Evolutionary conservation across 2,888 invertebrate genomes (phyloP).

Genomic region (Acanthopleura granulata): DNA sequence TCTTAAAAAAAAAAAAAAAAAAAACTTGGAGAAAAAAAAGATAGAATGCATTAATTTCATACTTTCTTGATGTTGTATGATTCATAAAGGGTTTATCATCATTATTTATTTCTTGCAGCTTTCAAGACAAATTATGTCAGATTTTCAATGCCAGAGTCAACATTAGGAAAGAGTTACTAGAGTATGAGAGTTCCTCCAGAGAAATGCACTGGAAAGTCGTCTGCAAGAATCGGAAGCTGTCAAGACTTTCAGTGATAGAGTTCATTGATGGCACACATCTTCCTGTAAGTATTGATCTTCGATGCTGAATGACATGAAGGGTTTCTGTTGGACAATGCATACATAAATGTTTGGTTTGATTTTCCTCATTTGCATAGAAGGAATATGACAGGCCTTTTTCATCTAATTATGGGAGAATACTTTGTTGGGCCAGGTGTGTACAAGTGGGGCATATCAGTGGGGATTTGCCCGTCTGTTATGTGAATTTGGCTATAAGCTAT

Average conservation of each 20-base stretch:
- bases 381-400: too few species aligned
- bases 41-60: background rate
- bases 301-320: too few species aligned
- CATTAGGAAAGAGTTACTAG: constrained; percentile 45
- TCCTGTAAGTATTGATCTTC: background rate
- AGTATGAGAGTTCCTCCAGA: constrained; percentile 49
- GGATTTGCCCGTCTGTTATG: too few species aligned
- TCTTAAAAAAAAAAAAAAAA: too few species aligned
- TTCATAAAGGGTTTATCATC: background rate
- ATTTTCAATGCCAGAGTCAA: constrained; percentile 46
- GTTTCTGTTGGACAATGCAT: too few species aligned
- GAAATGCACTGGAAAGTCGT: constrained; percentile 56
- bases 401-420: too few species aligned
- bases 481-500: too few species aligned
- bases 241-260: constrained; percentile 19
- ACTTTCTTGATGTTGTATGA: background rate
- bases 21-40: too few species aligned
- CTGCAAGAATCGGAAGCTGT: constrained; percentile 40
- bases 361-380: too few species aligned
- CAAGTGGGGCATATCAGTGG: too few species aligned
- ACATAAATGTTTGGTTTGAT: too few species aligned
- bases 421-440: too few species aligned
- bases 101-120: constrained; percentile 26
- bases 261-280: background rate
- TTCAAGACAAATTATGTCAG: constrained; percentile 34